Evolutionary conservation across 2,797 vertebrate genomes (phyloP).

Genomic region (Gastrophryne carolinensis): DNA sequence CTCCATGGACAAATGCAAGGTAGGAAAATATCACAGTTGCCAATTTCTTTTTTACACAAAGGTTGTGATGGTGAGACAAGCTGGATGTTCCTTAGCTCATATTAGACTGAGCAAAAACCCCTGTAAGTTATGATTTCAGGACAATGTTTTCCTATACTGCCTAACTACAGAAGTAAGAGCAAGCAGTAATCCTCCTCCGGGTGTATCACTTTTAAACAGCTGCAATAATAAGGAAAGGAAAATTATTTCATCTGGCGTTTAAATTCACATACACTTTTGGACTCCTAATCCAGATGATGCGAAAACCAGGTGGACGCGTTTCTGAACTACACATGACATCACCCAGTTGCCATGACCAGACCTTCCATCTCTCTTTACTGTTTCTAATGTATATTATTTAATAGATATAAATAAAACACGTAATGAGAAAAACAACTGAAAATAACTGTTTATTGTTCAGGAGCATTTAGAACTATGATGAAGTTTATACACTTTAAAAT

Average conservation of each 20-base stretch:
- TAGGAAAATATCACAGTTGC: no score
- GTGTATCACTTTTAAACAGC: conserved; percentile 32
- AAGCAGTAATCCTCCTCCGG: conserved; percentile 7
- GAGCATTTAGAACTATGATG: no score
- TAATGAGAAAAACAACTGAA: background rate
- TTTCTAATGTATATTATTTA: conserved; percentile 1
- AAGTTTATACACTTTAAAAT: no score
- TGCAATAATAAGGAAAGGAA: conserved; percentile 26
- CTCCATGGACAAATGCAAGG: no score
- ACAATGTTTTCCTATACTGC: background rate
- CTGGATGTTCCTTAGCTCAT: no score
- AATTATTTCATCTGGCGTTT: conserved; percentile 28
- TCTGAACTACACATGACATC: conserved; percentile 32
- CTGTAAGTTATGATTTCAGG: background rate
- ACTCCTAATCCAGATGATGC: conserved; percentile 28
- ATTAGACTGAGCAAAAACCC: no score
- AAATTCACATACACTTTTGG: conserved; percentile 13
- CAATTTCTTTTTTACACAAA: no score
- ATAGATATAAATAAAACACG: background rate
- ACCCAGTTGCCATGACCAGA: conserved; percentile 49
- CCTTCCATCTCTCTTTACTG: background rate
- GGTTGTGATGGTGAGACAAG: no score
- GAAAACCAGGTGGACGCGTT: conserved; percentile 36
- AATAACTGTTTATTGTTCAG: no score
- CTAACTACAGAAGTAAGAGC: background rate